A percentile compares a stretch with the other conserved stretches of the same genome.
phyloP scores from a whole-genome alignment of 2,113 vertebrate species.

The Parotia lawesii region DNA sequence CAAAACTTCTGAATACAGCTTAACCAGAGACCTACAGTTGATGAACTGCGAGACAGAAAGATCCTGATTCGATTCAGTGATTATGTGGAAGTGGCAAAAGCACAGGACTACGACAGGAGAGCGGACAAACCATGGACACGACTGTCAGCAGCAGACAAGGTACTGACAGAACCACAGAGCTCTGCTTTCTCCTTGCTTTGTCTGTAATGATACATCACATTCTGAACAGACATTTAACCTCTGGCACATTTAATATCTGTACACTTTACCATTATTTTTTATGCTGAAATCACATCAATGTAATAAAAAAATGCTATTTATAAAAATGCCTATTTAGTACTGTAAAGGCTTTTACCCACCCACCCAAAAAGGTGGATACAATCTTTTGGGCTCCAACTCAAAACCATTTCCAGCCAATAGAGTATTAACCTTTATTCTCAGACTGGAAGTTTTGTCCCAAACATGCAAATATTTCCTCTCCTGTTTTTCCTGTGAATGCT shows the following conservation, averaged over 20 bases:
- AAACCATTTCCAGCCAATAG: background rate
- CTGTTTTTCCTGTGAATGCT: background rate
- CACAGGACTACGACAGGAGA: slow-evolving; percentile 95
- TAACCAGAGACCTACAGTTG: slow-evolving; percentile 95
- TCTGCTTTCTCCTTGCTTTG: background rate
- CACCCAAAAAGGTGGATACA: background rate
- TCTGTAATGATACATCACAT: background rate
- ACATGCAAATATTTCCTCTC: background rate
- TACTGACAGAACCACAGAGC: background rate
- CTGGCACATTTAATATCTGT: background rate
- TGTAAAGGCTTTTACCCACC: background rate
- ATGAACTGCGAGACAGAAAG: slow-evolving; percentile 94
- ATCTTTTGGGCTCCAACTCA: background rate
- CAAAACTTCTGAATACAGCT: slow-evolving; percentile 72
- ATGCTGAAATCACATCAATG: background rate
- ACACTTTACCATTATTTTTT: background rate
- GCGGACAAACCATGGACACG: slow-evolving; percentile 97
- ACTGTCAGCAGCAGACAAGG: slow-evolving; percentile 95
- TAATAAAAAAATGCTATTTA: background rate
- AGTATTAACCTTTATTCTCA: background rate
- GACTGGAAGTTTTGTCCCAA: background rate
- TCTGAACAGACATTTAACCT: background rate
- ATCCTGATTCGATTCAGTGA: slow-evolving; percentile 98
- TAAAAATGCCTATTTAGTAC: background rate
- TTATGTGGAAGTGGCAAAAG: slow-evolving; percentile 98